These are phyloP conservation scores for Catostomus latipinnis DNA, from an alignment of 2,797 vertebrate genomes.

Conservation along the genomic window DNA sequence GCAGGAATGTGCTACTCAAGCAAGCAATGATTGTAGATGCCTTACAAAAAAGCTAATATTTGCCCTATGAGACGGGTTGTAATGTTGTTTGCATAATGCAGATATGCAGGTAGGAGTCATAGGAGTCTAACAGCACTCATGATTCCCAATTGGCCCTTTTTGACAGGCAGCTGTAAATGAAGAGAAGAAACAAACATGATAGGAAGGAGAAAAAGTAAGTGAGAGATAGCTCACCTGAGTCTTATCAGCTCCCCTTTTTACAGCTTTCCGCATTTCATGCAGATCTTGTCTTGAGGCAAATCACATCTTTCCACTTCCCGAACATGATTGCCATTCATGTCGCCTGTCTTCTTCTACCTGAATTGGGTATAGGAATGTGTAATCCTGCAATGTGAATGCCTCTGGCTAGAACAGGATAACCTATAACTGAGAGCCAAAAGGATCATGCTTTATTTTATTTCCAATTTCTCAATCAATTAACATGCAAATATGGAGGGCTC, in stretches of 20 bases:
- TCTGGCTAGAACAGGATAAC: conserved; percentile 42
- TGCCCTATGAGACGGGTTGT: conserved; percentile 15
- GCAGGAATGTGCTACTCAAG: conserved; percentile 3
- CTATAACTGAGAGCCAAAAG: conserved; percentile 33
- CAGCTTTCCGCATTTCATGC: conserved; percentile 31
- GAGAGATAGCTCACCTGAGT: conserved; percentile 35
- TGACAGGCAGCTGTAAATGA: conserved; percentile 13
- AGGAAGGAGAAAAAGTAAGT: not conserved
- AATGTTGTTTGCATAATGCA: conserved; percentile 25
- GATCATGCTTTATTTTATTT: conserved; percentile 33
- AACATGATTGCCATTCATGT: conserved; percentile 34
- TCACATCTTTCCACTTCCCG: conserved; percentile 32
- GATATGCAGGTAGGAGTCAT: conserved; percentile 35
- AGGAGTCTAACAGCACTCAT: conserved; percentile 1
- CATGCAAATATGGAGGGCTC: not conserved
- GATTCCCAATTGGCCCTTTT: conserved; percentile 14
- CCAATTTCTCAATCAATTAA: conserved; percentile 32
- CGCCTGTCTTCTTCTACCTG: conserved; percentile 19
- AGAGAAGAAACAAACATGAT: conserved; percentile 27
- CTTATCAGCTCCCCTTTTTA: conserved; percentile 24
- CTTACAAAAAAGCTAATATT: conserved; percentile 41
- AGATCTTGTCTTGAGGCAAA: conserved; percentile 35
- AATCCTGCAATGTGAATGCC: conserved; percentile 44
- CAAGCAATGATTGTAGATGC: conserved; percentile 31
- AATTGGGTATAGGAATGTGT: conserved; percentile 33